Evolutionary conservation across 1,140 invertebrate genomes (phyloP).

Genomic region (Drosophila bocki): DNA sequence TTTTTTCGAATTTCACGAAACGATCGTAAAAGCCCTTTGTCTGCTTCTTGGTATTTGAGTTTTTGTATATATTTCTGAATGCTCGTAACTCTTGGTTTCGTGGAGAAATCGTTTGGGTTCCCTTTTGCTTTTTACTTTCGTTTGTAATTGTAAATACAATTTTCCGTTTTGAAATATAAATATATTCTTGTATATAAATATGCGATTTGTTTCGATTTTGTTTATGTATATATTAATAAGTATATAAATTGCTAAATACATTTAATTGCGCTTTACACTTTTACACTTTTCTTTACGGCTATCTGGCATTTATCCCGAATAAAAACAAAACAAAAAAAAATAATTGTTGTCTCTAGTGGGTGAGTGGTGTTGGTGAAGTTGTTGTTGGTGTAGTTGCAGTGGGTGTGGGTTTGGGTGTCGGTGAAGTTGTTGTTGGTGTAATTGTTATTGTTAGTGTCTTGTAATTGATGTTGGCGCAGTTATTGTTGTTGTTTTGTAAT

Average conservation of each 20-base stretch:
- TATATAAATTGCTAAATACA: conserved; percentile 80
- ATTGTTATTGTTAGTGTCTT: not conserved
- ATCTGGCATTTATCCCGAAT: conserved; percentile 66
- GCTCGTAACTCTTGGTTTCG: not conserved
- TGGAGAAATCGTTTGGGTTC: not conserved
- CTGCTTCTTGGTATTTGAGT: not conserved
- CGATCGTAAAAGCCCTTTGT: conserved; percentile 10
- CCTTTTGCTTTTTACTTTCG: conserved; percentile 14
- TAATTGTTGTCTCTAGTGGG: conserved; percentile 42
- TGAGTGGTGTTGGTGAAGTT: conserved; percentile 27
- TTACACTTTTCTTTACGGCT: conserved; percentile 66
- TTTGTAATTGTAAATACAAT: conserved; percentile 71
- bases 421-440: not conserved
- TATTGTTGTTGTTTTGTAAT: not conserved
- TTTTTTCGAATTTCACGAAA: not conserved
- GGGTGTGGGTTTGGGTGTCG: conserved; percentile 21
- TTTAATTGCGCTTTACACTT: conserved; percentile 80
- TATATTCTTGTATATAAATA: conserved; percentile 74
- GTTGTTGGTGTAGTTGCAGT: not conserved
- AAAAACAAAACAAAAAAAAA: conserved; percentile 60
- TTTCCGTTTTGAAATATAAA: conserved; percentile 63
- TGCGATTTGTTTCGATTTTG: conserved; percentile 58
- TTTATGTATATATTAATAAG: conserved; percentile 60
- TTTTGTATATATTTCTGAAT: conserved; percentile 14
- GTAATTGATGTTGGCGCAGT: conserved; percentile 5